Conservation (phyloP, 2,113 vertebrate genomes). For the Macquaria australasica region DNA sequence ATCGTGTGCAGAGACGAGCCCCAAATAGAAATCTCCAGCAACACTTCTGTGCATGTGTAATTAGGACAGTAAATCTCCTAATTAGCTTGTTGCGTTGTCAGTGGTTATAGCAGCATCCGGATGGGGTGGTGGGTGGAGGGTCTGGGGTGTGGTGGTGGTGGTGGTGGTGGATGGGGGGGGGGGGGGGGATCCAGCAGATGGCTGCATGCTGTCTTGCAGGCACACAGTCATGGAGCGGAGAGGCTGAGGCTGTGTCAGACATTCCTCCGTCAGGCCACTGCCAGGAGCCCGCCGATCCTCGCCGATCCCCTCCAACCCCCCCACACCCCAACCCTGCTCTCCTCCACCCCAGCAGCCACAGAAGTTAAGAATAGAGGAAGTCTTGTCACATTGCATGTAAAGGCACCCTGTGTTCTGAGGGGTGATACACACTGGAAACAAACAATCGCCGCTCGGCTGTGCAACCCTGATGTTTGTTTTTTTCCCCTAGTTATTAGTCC, state of each 20-base stretch:
- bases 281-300: slow-evolving; percentile 49
- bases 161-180: not conserved
- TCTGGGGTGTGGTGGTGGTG: slow-evolving; percentile 43
- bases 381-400: slow-evolving; percentile 84
- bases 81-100: slow-evolving; percentile 80
- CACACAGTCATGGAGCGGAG: slow-evolving; percentile 56
- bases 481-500: slow-evolving; percentile 72
- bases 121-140: slow-evolving; percentile 31
- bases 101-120: slow-evolving; percentile 60
- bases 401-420: slow-evolving; percentile 67
- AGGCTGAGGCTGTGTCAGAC: slow-evolving; percentile 75
- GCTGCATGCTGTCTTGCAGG: slow-evolving; percentile 76
- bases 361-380: slow-evolving; percentile 85
- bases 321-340: slow-evolving; percentile 21
- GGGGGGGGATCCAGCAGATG: slow-evolving; percentile 76
- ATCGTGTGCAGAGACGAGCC: slow-evolving; percentile 48
- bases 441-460: slow-evolving; percentile 64
- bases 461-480: slow-evolving; percentile 54
- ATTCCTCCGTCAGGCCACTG: slow-evolving; percentile 61
- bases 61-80: slow-evolving; percentile 77
- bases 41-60: slow-evolving; percentile 75
- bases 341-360: slow-evolving; percentile 69
- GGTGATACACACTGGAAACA: slow-evolving; percentile 69
- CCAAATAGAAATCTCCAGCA: slow-evolving; percentile 67
- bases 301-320: not conserved